Evolutionary conservation across 1,140 invertebrate species (phyloP).

Genomic region (Ceratosolen fusciceps): DNA sequence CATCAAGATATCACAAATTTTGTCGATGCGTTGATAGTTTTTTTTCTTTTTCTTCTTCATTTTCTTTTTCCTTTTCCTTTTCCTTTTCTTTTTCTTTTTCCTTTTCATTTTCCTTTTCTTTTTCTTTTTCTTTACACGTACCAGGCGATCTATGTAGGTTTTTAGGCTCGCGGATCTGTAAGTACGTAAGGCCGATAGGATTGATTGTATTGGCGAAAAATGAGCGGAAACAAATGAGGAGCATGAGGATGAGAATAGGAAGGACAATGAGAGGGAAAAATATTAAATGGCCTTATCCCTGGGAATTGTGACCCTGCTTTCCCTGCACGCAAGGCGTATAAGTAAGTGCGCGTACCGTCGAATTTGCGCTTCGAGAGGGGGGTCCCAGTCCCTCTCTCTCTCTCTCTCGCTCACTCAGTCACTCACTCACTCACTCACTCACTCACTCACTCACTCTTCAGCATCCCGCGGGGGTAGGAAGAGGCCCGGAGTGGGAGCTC

Average conservation of each 20-base stretch:
- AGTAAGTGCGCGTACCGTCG: neutral
- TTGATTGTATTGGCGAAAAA: neutral
- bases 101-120: too few relatives aligned
- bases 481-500: neutral
- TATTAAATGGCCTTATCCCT: conserved; percentile 17
- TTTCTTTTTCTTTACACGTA: too few relatives aligned
- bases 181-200: neutral
- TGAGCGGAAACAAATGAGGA: neutral
- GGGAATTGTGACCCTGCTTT: conserved; percentile 12
- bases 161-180: too few relatives aligned
- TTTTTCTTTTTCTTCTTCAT: too few relatives aligned
- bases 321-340: conserved; percentile 5
- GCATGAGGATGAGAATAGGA: neutral
- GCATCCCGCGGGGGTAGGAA: conserved; percentile 10
- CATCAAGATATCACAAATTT: too few relatives aligned
- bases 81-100: too few relatives aligned
- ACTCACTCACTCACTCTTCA: neutral
- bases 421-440: neutral
- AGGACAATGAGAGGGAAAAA: neutral
- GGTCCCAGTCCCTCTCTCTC: neutral
- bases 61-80: too few relatives aligned
- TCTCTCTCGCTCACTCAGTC: neutral
- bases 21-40: too few relatives aligned
- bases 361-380: neutral
- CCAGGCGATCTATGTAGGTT: too few relatives aligned